Evolutionary conservation across 2,888 invertebrate species (phyloP), one percentile per base, ranked within the genome.

Genomic region (Mamestra brassicae): DNA sequence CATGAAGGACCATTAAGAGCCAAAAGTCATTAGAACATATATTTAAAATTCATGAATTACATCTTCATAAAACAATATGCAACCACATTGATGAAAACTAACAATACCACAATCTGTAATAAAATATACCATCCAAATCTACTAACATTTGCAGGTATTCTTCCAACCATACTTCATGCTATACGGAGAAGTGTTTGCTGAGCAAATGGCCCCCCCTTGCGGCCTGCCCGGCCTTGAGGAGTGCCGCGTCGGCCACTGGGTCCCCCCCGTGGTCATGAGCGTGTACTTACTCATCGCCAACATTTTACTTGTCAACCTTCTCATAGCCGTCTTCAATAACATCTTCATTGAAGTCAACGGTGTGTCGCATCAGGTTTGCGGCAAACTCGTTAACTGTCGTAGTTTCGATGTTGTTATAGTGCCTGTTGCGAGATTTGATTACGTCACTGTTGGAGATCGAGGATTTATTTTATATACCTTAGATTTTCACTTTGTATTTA

Each of bases 151-250:
- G 55, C 96, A 98, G 98, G 98, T 99, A 76, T 99, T 99, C 97
- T 98, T 98, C 95, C 99, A 99, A 96, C 99, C 99, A 36, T 99
- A 99, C 95, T 99, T 99, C 96, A 99, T 99, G 99, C 97, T 99
- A 92, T 99, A 99, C 95, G 99, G 99, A 88, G 99, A 99, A 97
- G 98, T 99, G 86, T 99, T 99, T 94, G 99, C 99, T 42, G 99
- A 98, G 92, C 98, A 98, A 92, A 99, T 99, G 95, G 99, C 99
- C 91, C 99, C 99, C 42, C 97, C 98, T 6, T 99, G 99, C 92
- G 98, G 98, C n/a, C 97, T 97, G 81, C 97, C 97, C 0, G 97
- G 97, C 50, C 97, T 97, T 92, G 97, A 97, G 74, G 97, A 97
- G 54, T 99, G 99, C 94, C 97, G 98, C 79, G 98, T 98, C 67